Evolutionary conservation across 2,888 invertebrate species (phyloP), one percentile per base, ranked within the genome.

Genomic region (Synergus gifuensis): DNA sequence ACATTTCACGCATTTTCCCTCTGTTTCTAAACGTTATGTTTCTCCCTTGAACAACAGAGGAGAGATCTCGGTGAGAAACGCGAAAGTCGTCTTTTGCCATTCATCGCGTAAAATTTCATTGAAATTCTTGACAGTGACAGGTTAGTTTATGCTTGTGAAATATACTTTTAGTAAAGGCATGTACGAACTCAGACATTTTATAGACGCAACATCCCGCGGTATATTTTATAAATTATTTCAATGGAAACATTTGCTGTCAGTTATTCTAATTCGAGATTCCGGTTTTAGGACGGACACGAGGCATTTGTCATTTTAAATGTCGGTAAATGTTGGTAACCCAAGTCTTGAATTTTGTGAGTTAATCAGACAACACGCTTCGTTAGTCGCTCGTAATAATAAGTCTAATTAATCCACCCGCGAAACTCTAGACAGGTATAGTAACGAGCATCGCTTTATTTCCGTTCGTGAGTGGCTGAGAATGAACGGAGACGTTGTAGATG

Each of bases 101-200:
- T 73, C 73, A 54, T 73, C 73, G 73, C 54, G 54, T 73, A 54
- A 73, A 73, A 73, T 73, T 73, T 73, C 54, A 73, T 54, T 73
- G 73, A 73, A 73, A 73, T 73, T 36, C 36, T 36, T 54, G 73
- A 58, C 73, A 73, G 54, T 73, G 73, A 73, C 73, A 54, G 36
- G 73, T 73, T 73, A 54, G 73, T 73, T 73, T 73, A 73, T 73
- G 36, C 62, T 49, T n/a, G 11, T 16, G 16, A 58, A 36, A 73
- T 73, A 73, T 28, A 49, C 28, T 28, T 73, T 54, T 36, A 11
- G 54, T 16, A n/a, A 73, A 73, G n/a, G 16, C 16, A 69, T 69
- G 69, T 69, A 28, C 12, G 22, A 49, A 28, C 9, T 9, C 58
- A 16, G 16, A 28, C 28, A 49, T 54, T 54, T 58, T 49, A 54